Conservation (phyloP, 2,888 invertebrate species). For the Tetropium fuscum region DNA sequence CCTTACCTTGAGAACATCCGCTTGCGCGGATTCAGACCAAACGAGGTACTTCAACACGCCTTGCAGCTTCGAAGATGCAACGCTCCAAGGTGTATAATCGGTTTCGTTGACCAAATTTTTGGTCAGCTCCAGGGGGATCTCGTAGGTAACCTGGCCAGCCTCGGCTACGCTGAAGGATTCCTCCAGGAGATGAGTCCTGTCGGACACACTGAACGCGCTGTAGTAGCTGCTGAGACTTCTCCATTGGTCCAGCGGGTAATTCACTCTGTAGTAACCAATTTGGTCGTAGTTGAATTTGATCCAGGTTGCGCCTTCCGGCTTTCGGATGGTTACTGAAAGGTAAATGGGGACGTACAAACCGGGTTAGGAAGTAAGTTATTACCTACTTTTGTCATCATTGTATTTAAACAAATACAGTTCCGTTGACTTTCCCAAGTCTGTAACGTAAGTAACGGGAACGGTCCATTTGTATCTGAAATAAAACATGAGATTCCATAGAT, state of each 20-base stretch:
- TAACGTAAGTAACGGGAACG: slow-evolving; percentile 83
- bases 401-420: slow-evolving; percentile 42
- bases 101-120: slow-evolving; percentile 76
- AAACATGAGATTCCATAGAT: background rate
- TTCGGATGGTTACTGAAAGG: slow-evolving; percentile 69
- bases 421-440: slow-evolving; percentile 62
- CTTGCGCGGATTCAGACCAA: slow-evolving; percentile 66
- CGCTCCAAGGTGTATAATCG: slow-evolving; percentile 83
- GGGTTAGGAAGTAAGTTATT: background rate
- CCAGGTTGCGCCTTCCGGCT: slow-evolving; percentile 71
- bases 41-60: slow-evolving; percentile 69
- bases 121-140: slow-evolving; percentile 76
- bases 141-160: slow-evolving; percentile 76
- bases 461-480: slow-evolving; percentile 84
- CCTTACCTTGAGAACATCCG: slow-evolving; percentile 68
- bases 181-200: slow-evolving; percentile 83
- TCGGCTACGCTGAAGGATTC: slow-evolving; percentile 87
- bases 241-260: slow-evolving; percentile 82
- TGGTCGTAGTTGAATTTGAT: slow-evolving; percentile 89
- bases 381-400: slow-evolving; percentile 42
- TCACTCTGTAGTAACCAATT: slow-evolving; percentile 90
- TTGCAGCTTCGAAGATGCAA: slow-evolving; percentile 69
- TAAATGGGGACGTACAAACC: background rate
- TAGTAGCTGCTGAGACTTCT: slow-evolving; percentile 64
- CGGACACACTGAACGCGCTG: slow-evolving; percentile 71